Percentiles rank a stretch among this genome's conserved stretches.
These are phyloP conservation scores for Procambarus clarkii DNA, from an alignment of 1,140 invertebrate species.

Conservation along the genomic window DNA sequence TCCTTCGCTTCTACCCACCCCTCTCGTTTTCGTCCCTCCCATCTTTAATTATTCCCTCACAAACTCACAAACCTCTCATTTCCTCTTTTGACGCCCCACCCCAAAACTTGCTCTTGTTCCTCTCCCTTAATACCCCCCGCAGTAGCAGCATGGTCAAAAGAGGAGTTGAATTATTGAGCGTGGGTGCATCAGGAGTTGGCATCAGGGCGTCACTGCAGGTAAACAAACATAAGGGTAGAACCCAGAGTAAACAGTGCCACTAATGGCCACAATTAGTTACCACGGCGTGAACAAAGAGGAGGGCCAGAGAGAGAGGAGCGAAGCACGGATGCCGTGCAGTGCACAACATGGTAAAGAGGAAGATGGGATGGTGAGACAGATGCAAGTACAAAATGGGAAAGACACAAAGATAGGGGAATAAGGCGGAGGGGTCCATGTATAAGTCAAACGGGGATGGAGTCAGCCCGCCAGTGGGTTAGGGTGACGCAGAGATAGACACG, in stretches of 20 bases:
- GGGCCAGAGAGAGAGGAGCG: background rate
- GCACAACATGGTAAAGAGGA: too few species aligned
- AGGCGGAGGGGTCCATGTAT: too few species aligned
- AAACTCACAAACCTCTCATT: background rate
- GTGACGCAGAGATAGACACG: background rate
- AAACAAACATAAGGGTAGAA: background rate
- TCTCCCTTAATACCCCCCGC: background rate
- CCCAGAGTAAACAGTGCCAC: background rate
- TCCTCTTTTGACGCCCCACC: background rate
- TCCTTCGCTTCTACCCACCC: too few species aligned
- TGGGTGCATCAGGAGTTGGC: background rate
- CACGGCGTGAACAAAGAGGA: background rate
- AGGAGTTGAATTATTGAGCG: background rate
- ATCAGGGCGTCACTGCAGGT: background rate
- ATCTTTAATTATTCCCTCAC: too few species aligned
- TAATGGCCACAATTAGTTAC: slow-evolving; percentile 14
- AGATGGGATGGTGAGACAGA: background rate
- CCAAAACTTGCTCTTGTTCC: background rate
- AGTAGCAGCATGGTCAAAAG: background rate
- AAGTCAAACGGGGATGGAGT: background rate
- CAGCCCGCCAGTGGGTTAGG: background rate
- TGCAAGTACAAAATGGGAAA: background rate
- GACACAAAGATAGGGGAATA: background rate
- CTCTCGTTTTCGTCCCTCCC: too few species aligned
- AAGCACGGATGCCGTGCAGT: too few species aligned